Base-by-base conservation (phyloP, 2,113 vertebrate species). In the Phalacrocorax brasilianus region DNA sequence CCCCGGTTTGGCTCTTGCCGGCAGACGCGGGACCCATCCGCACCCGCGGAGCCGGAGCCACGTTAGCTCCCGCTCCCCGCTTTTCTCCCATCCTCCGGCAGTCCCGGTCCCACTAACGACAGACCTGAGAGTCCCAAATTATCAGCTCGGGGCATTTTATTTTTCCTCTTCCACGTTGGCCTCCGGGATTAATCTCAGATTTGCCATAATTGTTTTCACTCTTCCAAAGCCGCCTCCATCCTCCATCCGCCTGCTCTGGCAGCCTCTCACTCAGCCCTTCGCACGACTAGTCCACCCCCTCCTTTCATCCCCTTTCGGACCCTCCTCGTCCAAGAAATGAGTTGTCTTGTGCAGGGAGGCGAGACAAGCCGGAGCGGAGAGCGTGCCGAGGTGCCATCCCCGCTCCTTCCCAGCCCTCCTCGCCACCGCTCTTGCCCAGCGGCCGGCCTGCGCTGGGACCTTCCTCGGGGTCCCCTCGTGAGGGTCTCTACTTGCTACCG, bases 281-380 rank as follows among this genome's bases (percentile, higher is more conserved):
- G 30, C 55, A n/a, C 7, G 5, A 2, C 26, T 14, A 7, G 47
- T 42, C 50, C 80, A 7, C 17, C 50, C 24, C 15, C 68, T 80
- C 20, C 67, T 56, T 30, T 13, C 83, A 42, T 30, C 35, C 75
- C 58, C 7, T 52, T 77, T 8, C 81, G 28, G 68, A 26, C 63
- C 73, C 68, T 71, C 26, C 66, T 67, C 8, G 5, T 12, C 52
- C 50, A 2, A 68, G 50, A 30, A 28, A 38, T 0, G 33, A 47
- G 22, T 0, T 0, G 14, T 12, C 18, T 20, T 4, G 55, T 6
- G 81, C 44, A 0, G 50, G 33, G 24, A 47, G 67, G 28, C 11
- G 71, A 58, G 70, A 8, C 8, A 23, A 74, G 55, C 49, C 32
- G 9, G 47, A 8, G 45, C 33, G 61, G 9, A 1, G 42, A 33